phyloP scores from a whole-genome alignment of 1,140 invertebrate species.

The Campodea augens region DNA sequence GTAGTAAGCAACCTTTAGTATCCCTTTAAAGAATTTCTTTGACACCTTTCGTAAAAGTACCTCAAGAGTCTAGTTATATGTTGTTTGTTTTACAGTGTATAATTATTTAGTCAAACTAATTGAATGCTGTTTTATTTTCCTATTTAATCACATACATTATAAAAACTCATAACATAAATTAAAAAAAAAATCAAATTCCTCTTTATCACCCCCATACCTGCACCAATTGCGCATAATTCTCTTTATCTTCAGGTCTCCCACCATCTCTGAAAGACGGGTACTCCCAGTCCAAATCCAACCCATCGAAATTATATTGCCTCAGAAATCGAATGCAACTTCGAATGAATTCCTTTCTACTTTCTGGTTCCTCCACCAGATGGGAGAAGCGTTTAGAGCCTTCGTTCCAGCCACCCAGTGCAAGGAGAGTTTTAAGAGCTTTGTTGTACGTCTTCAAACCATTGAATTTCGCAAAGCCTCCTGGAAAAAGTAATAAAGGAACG shows the following conservation, averaged over 20 bases:
- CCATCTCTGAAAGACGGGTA: slow-evolving; percentile 84
- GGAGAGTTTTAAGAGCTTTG: slow-evolving; percentile 72
- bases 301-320: slow-evolving; percentile 82
- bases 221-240: slow-evolving; percentile 76
- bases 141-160: no score
- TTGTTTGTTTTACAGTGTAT: no score
- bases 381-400: slow-evolving; percentile 80
- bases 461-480: slow-evolving; percentile 89
- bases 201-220: no score
- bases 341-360: slow-evolving; percentile 56
- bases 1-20: no score
- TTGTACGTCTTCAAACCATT: slow-evolving; percentile 83
- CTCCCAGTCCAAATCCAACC: slow-evolving; percentile 91
- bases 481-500: not conserved
- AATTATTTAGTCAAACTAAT: no score
- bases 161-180: no score
- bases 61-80: no score
- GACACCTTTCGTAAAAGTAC: no score
- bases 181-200: no score
- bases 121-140: no score
- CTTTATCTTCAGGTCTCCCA: slow-evolving; percentile 67
- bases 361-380: slow-evolving; percentile 56
- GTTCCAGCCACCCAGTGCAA: slow-evolving; percentile 93
- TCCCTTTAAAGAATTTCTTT: no score
- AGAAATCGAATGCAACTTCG: slow-evolving; percentile 74